Percentiles rank a stretch among this genome's conserved stretches.
phyloP scores from a whole-genome alignment of 2,888 invertebrate genomes.

The Lasioglossum oenotherae region DNA sequence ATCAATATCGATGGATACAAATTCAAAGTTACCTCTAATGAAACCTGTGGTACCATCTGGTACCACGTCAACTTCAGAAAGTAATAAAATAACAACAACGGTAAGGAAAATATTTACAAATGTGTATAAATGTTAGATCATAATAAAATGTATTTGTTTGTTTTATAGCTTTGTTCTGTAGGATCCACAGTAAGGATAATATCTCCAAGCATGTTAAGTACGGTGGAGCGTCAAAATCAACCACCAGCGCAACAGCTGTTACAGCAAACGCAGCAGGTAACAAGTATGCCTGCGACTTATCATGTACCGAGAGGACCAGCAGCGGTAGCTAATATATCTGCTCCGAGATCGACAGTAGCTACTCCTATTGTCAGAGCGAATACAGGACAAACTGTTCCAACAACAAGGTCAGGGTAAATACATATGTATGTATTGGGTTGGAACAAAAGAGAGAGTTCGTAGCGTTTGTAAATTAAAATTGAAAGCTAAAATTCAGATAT shows the following conservation, averaged over 20 bases:
- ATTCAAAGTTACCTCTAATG: constrained; percentile 80
- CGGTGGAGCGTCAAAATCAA: constrained; percentile 79
- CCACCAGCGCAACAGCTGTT: constrained; percentile 73
- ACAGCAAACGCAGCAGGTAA: constrained; percentile 80
- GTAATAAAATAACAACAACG: constrained; percentile 79
- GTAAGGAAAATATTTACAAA: constrained; percentile 57
- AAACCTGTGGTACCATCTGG: constrained; percentile 79
- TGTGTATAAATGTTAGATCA: constrained; percentile 20
- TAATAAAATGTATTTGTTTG: constrained; percentile 16
- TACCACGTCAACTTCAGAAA: constrained; percentile 76
- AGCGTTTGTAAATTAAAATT: too few relatives aligned
- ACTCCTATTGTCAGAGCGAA: constrained; percentile 84
- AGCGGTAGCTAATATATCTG: constrained; percentile 90
- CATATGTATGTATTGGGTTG: constrained; percentile 39
- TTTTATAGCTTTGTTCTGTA: constrained; percentile 79
- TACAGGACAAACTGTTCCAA: constrained; percentile 79
- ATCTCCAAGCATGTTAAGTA: constrained; percentile 80
- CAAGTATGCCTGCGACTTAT: constrained; percentile 82
- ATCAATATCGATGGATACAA: constrained; percentile 81
- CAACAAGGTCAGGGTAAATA: constrained; percentile 78
- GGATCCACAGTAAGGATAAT: constrained; percentile 82
- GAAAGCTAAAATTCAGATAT: too few relatives aligned
- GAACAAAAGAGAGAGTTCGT: too few relatives aligned
- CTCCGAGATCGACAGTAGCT: constrained; percentile 88
- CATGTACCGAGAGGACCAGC: constrained; percentile 88